Base-by-base conservation (phyloP, 2,888 invertebrate species). In the Digitonthophagus gazella region DNA sequence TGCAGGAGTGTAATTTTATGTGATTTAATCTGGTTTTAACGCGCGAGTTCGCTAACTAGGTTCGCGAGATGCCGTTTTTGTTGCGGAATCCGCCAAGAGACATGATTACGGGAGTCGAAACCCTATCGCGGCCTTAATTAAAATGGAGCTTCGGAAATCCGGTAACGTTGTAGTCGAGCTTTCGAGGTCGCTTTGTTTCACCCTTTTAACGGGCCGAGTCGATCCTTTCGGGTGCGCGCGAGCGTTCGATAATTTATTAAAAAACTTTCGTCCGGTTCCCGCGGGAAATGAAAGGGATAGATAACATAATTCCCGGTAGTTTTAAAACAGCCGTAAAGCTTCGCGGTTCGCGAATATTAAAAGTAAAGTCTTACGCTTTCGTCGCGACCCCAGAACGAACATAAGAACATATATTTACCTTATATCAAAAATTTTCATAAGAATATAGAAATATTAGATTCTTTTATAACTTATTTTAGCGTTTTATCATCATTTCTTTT, bases 221-320 rank as follows among this genome's bases (percentile, higher is more conserved):
- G 28, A 44, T 44, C 28, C 28, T 44, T 44, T 44, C 6, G 28
- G 28, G 28, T 11, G 28, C 6, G 11, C 28, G 28, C 28, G 28
- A 44, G 61, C 19, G 18, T 61, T 20, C 61, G 20, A 20, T 61
- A 61, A 61, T 61, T 61, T 61, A 61, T 61, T 61, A 61, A 61
- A 61, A 61, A 61, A 61, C 61, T 61, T 61, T 61, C 18, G 20
- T 61, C 61, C 61, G 61, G 15, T 20, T 18, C 61, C 61, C 18
- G 61, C 20, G 61, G 61, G 61, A 61, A 61, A 61, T 61, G 61
- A 61, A 61, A 61, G 20, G 61, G 61, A 20, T 61, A 61, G 18
- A 61, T 19, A 61, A 61, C 61, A 61, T 44, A 44, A 44, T 44
- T 44, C 28, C 28, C 28, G 28, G 28, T 44, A 44, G 28, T 44